A percentile compares a stretch with the other conserved stretches of the same genome.
These are phyloP conservation scores for Plebejus anna DNA, from an alignment of 2,888 invertebrate species.

Conservation along the genomic window DNA sequence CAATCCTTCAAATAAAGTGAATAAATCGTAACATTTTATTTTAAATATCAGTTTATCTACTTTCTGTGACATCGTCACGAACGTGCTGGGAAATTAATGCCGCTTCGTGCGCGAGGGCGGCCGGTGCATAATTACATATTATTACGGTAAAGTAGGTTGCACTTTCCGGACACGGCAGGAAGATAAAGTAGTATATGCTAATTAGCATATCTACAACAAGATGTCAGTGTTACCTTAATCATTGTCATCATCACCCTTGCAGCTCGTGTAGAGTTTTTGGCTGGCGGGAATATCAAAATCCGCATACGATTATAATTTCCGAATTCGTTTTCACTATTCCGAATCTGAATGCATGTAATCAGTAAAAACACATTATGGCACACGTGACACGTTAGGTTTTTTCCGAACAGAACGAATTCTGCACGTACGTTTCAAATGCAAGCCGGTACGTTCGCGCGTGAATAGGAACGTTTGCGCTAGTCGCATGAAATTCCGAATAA, in stretches of 20 bases:
- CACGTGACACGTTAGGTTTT: too few species aligned
- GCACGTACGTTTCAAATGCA: too few species aligned
- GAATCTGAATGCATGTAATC: too few species aligned
- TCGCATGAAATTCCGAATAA: too few species aligned
- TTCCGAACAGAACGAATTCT: too few species aligned
- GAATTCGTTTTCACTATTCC: too few species aligned
- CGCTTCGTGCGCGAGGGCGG: conserved; percentile 10
- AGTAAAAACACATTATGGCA: too few species aligned
- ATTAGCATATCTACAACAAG: background rate
- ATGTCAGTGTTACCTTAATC: background rate
- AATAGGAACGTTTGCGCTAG: too few species aligned
- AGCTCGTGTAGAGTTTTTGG: background rate
- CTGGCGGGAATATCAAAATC: too few species aligned
- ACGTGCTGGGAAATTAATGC: conserved; percentile 6
- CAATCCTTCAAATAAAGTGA: background rate
- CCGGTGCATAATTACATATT: conserved; percentile 22
- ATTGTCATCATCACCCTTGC: background rate
- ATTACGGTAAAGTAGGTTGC: conserved; percentile 22
- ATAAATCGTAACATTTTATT: background rate
- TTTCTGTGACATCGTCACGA: conserved; percentile 16
- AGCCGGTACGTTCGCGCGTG: too few species aligned
- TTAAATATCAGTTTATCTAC: background rate
- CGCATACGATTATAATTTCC: too few species aligned
- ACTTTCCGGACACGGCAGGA: conserved; percentile 16
- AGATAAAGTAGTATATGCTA: background rate